Percentiles rank a stretch among this genome's conserved stretches.
phyloP scores from a whole-genome alignment of 2,113 vertebrate genomes.

The Oenanthe oenanthe region DNA sequence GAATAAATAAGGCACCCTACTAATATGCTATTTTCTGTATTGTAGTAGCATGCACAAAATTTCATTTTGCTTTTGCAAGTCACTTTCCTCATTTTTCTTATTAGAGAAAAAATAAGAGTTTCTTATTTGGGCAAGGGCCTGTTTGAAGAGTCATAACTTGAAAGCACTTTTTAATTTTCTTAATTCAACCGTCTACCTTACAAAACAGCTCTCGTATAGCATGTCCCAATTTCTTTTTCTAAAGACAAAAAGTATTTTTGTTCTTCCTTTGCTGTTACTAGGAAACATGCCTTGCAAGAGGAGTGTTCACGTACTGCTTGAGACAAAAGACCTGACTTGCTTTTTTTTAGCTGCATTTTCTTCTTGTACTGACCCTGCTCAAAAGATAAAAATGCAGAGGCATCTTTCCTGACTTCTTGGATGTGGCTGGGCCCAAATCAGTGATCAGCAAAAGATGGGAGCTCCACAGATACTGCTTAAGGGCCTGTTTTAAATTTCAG shows the following conservation, averaged over 20 bases:
- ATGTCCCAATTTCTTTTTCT: conserved; percentile 43
- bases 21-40: neutral
- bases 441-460: neutral
- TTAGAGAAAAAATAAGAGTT: neutral
- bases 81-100: neutral
- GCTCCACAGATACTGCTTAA: neutral
- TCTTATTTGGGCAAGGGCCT: neutral
- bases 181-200: neutral
- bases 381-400: conserved; percentile 8
- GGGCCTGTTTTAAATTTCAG: neutral
- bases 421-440: neutral
- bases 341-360: neutral
- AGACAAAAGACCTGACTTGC: conserved; percentile 33
- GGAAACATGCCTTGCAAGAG: conserved; percentile 26
- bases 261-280: conserved; percentile 50
- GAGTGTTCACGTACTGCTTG: conserved; percentile 6
- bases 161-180: neutral
- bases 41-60: neutral
- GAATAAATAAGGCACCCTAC: conserved; percentile 52
- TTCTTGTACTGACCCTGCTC: neutral
- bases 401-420: neutral
- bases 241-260: conserved; percentile 50
- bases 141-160: neutral
- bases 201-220: neutral
- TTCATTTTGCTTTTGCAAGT: neutral